Base-by-base conservation (phyloP, 2,888 invertebrate genomes). In the Tetramorium bicarinatum region DNA sequence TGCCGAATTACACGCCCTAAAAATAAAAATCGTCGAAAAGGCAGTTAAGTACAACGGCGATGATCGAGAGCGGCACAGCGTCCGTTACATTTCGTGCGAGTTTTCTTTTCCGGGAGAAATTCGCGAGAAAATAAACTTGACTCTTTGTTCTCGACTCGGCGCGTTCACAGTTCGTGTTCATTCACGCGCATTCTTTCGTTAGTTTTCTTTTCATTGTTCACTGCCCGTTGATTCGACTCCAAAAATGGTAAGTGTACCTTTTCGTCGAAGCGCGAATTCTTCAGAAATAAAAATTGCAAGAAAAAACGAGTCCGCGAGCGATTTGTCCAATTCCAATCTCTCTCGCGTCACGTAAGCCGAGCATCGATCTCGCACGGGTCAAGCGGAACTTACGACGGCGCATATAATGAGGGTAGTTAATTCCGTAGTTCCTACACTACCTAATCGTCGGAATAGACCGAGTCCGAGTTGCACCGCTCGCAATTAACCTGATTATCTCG, bases 401-500 rank as follows among this genome's bases (percentile, higher is more conserved):
- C n/a, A 66, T 76, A 76, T 66, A 76, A 76, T 76, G 76, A 76
- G 66, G 66, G 76, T 66, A 76, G 66, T 76, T 76, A 76, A 76
- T 76, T 76, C 52, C 64, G 66, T 66, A 76, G 76, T 76, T 76
- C 66, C 66, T 66, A 76, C 66, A 34, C 52, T 76, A 76, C 76
- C 76, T 76, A 76, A 76, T 76, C 76, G 66, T 52, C 76, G 66
- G 76, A 76, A 76, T 76, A 76, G 76, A 76, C 64, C 52, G 52
- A 66, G 66, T 66, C 52, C 25, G 66, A 76, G 66, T 76, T 66
- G 76, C 66, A 52, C 76, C 66, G 76, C 76, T 76, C 76, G 76
- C 76, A 76, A 76, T 76, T 76, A 76, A 76, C 76, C 66, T 41
- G 76, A 76, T 76, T 76, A 76, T 76, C 76, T 76, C 76, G 66